phyloP scores from a whole-genome alignment of 2,888 invertebrate species.

The Lucinisca nassula region DNA sequence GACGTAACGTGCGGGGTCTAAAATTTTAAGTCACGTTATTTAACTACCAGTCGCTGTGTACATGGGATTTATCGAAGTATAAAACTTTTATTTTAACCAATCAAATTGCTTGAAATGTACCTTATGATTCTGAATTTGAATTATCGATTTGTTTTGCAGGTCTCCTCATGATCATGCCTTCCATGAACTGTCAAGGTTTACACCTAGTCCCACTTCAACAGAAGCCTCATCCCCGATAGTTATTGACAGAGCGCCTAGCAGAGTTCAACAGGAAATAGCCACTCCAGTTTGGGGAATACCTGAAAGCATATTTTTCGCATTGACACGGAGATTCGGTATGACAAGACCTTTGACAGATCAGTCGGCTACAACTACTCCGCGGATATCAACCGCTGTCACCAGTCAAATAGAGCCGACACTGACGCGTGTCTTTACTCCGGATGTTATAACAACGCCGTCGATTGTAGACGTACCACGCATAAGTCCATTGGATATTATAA shows the following conservation, averaged over 20 bases:
- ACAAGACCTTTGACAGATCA: background rate
- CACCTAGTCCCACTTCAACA: background rate
- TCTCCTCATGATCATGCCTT: background rate
- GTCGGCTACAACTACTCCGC: background rate
- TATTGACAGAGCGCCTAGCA: background rate
- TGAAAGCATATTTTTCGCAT: background rate
- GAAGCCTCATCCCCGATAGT: background rate
- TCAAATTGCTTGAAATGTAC: too few species aligned
- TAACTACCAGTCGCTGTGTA: too few species aligned
- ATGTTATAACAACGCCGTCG: slow-evolving; percentile 19
- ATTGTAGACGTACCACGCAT: background rate
- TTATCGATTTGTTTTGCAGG: too few species aligned
- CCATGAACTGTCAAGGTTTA: background rate
- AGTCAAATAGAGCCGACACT: background rate
- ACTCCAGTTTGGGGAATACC: background rate
- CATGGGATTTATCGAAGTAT: too few species aligned
- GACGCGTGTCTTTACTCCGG: slow-evolving; percentile 32
- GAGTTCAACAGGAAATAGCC: background rate
- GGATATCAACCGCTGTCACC: background rate
- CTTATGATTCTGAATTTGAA: too few species aligned
- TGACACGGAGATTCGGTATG: background rate
- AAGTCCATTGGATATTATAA: background rate
- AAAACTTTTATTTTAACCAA: too few species aligned
- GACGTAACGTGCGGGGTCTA: too few species aligned
- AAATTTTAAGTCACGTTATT: too few species aligned